phyloP scores from a whole-genome alignment of 1,140 invertebrate genomes.

The Ectropis grisescens region DNA sequence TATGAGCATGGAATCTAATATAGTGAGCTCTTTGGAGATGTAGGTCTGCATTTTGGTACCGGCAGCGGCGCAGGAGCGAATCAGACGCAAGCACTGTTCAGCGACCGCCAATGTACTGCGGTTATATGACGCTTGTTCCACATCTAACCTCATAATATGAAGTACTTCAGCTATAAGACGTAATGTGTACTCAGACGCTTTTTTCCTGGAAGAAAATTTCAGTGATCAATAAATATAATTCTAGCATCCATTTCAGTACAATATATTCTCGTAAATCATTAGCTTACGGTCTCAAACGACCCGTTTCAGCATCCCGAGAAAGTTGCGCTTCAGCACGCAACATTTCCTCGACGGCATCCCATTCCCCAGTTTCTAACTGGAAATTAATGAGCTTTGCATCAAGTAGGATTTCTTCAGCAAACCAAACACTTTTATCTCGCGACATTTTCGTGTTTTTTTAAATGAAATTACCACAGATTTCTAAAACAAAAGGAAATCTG shows the following conservation, averaged over 20 bases:
- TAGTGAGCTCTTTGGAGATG: conserved; percentile 65
- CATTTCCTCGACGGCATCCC: conserved; percentile 66
- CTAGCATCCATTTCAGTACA: conserved; percentile 1
- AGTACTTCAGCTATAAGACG: conserved; percentile 65
- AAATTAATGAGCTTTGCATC: conserved; percentile 67
- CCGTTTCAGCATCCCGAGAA: conserved; percentile 63
- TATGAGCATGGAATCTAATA: conserved; percentile 63
- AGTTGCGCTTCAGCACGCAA: conserved; percentile 64
- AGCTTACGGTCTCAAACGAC: conserved; percentile 60
- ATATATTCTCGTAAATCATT: neutral
- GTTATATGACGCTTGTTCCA: conserved; percentile 61
- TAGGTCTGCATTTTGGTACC: conserved; percentile 70
- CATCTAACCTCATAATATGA: conserved; percentile 63
- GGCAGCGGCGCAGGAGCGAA: conserved; percentile 62
- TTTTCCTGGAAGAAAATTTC: conserved; percentile 54
- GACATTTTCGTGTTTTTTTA: conserved; percentile 47
- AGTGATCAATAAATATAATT: neutral
- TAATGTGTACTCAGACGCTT: conserved; percentile 66
- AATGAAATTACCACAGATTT: too few species aligned
- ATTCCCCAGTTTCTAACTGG: conserved; percentile 64
- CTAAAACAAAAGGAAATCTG: too few species aligned
- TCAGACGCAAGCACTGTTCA: conserved; percentile 59
- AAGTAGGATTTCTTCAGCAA: conserved; percentile 64
- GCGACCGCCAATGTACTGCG: conserved; percentile 61
- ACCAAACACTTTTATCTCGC: conserved; percentile 68